Evolutionary conservation across 2,888 invertebrate species (phyloP), one percentile per base, ranked within the genome.

Genomic region (Nemapogon koenigi): DNA sequence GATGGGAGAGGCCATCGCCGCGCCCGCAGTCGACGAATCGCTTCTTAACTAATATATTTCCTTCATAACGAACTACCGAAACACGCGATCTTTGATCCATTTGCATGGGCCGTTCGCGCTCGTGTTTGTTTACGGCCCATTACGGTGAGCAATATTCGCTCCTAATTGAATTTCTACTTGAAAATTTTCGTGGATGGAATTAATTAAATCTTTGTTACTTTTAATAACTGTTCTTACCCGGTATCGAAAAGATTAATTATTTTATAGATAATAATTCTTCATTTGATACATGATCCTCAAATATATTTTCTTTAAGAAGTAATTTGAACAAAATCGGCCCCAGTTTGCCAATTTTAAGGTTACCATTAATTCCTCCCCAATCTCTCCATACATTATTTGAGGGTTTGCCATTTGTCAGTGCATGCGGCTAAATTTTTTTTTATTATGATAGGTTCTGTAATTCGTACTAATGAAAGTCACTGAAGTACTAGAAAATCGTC

Each of bases 21-120:
- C 66, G 49, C 59, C 57, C 64, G 60, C 60, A 57, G 59, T 55
- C 55, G 52, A 55, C 58, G 57, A 53, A 58, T 62, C 51, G 63
- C 65, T 62, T 53, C 57, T 60, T 59, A 52, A 62, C 60, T 64
- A 67, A 71, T 72, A 71, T 68, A 73, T 71, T 71, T 73, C 65
- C 68, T 68, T 71, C 65, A 68, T 65, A 67, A 61, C 62, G 61
- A 64, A 66, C 64, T 59, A 59, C 58, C 59, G 60, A 55, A 66
- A 62, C 76, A 76, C 76, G 76, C 76, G 63, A 76, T 71, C 69
- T 71, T 68, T 71, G 72, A 72, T 73, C 69, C 65, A 70, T 72
- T 73, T 69, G 63, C 69, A 67, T 68, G 63, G 59, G 41, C 43
- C 40, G 43, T 43, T 43, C 31, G 38, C 35, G 39, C 37, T 37